phyloP scores from a whole-genome alignment of 2,797 vertebrate species.

The Coluber constrictor region DNA sequence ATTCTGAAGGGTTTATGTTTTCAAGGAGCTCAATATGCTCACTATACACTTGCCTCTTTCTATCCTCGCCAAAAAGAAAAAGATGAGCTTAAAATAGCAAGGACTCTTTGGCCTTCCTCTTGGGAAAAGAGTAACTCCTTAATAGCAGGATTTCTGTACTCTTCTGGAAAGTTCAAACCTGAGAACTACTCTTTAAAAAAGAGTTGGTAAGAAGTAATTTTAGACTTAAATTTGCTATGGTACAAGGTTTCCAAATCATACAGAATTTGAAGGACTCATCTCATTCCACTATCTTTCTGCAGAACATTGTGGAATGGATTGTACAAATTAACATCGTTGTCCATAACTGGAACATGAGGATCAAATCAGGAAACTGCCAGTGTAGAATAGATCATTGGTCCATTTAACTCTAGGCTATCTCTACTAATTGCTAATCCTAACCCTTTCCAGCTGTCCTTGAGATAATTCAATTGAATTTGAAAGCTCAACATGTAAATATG shows the following conservation, averaged over 20 bases:
- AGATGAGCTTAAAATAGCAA: slow-evolving; percentile 33
- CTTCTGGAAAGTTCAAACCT: neutral
- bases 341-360: neutral
- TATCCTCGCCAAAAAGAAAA: slow-evolving; percentile 7
- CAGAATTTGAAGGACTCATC: neutral
- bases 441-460: neutral
- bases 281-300: neutral
- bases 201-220: neutral
- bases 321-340: neutral
- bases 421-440: neutral
- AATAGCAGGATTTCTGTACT: neutral
- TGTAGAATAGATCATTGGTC: neutral
- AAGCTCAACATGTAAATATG: neutral
- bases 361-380: neutral
- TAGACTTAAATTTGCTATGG: neutral
- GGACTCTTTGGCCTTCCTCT: slow-evolving; percentile 14
- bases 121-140: slow-evolving; percentile 18
- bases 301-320: neutral
- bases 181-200: neutral
- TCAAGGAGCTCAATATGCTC: neutral
- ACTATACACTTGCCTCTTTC: neutral
- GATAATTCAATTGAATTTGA: neutral
- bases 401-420: neutral
- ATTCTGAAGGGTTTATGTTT: neutral
- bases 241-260: neutral